Base-by-base conservation (phyloP, 2,888 invertebrate species). In the Erebia epiphron region DNA sequence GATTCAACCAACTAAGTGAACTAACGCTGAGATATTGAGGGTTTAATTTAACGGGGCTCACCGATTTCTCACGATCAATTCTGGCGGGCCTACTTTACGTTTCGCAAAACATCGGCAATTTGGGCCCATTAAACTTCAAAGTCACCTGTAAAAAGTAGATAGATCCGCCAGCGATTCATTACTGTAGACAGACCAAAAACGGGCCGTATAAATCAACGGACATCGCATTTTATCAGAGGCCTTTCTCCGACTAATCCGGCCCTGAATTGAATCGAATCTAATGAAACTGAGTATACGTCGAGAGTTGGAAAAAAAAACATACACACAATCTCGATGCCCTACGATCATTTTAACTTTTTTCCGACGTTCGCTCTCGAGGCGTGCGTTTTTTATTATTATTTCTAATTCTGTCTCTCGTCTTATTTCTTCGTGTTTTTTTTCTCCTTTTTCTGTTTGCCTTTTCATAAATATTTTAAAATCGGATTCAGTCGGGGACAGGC, bases 401-500 rank as follows among this genome's bases (percentile, higher is more conserved):
- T 91, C 89, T 90, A 86, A 90, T 89, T 88, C 89, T 88, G 89
- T 92, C 88, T 86, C 85, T 89, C 87, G 86, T 85, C 86, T 86
- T 81, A 80, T 80, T 79, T 79, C 79, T 83, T 82, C 86, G 18
- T 56, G 14, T 65, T 54, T 65, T 54, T 66, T 46, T 84, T 86
- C 10, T 21, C 11, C 13, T 88, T 65, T 52, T 64, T 56, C 61
- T 88, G 87, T 85, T 74, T 86, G 86, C 85, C 91, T 90, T 91
- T 90, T 91, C 91, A 92, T 91, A 92, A 91, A 92, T 92, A 92
- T 92, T 92, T 92, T 91, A 90, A 90, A 92, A 92, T 92, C 91
- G 90, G 90, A 91, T 90, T 90, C 91, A 87, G 83, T 76, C 88
- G 90, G 92, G 86, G 92, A 92, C 92, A 89, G 81, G 84, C 92